Conservation (phyloP, 2,113 vertebrate species). For the Synodontis membranacea region DNA sequence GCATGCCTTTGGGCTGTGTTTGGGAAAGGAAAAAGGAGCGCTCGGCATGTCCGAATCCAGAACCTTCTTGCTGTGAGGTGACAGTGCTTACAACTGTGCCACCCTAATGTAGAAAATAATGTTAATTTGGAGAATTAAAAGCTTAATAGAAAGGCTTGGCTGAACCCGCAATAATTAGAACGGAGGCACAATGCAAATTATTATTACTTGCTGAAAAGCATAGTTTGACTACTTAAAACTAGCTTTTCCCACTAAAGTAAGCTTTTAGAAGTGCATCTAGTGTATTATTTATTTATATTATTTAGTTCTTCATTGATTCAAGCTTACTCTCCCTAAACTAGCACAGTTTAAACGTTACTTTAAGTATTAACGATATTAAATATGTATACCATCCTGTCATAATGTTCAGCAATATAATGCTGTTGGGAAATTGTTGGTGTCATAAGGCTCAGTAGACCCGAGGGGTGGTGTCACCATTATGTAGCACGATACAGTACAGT, state of each 20-base stretch:
- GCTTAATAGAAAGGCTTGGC: neutral
- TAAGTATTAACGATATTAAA: conserved; percentile 14
- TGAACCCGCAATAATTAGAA: neutral
- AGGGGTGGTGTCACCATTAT: neutral
- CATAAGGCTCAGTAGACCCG: neutral
- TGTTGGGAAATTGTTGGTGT: neutral
- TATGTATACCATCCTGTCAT: neutral
- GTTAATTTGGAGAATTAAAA: neutral
- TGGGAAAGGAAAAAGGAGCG: too few species aligned
- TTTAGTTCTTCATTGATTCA: conserved; percentile 8
- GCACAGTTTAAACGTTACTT: neutral
- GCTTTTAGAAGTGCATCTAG: neutral
- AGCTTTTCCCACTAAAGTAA: neutral
- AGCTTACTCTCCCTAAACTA: neutral
- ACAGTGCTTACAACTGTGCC: too few species aligned
- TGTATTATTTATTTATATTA: neutral
- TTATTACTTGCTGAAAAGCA: neutral
- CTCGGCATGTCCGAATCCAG: too few species aligned
- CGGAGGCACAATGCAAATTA: neutral
- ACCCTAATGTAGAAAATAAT: neutral
- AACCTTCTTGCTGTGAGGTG: too few species aligned
- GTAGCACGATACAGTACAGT: neutral
- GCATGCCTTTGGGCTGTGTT: too few species aligned
- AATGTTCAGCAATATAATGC: neutral
- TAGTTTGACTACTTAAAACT: neutral